Evolutionary conservation across 1,140 invertebrate species (phyloP), one percentile per base, ranked within the genome.

Genomic region (Apis laboriosa): DNA sequence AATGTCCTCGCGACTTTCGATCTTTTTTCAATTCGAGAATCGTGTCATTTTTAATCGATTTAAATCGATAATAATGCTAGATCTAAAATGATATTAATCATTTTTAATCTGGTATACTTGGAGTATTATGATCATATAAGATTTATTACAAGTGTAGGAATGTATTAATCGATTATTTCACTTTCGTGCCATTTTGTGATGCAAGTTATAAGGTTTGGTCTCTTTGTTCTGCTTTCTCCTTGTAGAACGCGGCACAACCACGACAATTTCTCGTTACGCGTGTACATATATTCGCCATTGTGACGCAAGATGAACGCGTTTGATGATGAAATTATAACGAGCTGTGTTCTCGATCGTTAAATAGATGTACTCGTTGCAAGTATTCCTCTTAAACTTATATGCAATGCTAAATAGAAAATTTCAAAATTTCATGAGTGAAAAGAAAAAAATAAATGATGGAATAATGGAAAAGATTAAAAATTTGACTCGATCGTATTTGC

Each of bases 291-390:
- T 71, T n/a, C 24, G 43, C 19, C 56, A 72, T 87, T 72, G 60
- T 86, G 84, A 86, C 21, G 84, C 66, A 83, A 86, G 72, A 84
- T 58, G 64, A 17, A n/a, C 51, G 34, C 43, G 79, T 86, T 67
- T 77, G 55, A 79, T 67, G 75, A 83, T 76, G 71, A 87, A 86
- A 83, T 83, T 86, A 79, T 67, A 72, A 60, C 49, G 67, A 83
- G 78, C n/a, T 60, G 49, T 21, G 66, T 83, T 86, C 80, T 76
- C 85, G 66, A 63, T 78, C 58, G 71, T 86, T 86, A 64, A 73
- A 68, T 56, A 56, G 24, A 43, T 56, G 12, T 28, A 61, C 9
- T 11, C 24, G n/a, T 13, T 51, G 9, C 28, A 8, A 34, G 19
- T 58, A 12, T n/a, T 13, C 7, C 53, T 15, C 28, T n/a, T 64